Conservation (phyloP, 2,888 invertebrate species). For the Aricia artaxerxes region DNA sequence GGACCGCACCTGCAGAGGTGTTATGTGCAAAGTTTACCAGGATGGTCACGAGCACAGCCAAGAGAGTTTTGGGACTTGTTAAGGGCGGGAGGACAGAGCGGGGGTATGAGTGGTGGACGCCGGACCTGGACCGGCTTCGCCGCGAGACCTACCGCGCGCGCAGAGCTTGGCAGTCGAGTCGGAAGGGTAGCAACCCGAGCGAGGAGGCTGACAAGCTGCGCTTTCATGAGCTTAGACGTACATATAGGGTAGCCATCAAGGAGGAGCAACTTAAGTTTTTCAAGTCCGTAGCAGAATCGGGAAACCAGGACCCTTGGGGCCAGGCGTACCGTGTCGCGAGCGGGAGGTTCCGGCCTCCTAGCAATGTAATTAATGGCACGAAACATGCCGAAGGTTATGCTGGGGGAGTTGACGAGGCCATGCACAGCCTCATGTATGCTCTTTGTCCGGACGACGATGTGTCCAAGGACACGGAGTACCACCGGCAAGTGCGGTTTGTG, state of each 20-base stretch:
- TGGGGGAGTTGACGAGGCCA: no score
- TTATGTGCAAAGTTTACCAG: constrained; percentile 28
- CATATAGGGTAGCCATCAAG: constrained; percentile 35
- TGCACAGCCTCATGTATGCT: no score
- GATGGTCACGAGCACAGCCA: constrained; percentile 28
- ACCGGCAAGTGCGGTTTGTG: no score
- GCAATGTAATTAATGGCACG: neutral
- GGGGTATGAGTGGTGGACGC: no score
- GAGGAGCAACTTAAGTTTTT: constrained; percentile 32
- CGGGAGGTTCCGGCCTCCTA: constrained; percentile 33
- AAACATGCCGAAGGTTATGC: neutral
- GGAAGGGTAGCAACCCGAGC: no score
- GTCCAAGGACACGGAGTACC: no score
- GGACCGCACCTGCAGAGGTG: neutral
- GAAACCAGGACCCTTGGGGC: constrained; percentile 40
- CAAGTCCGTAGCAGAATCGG: constrained; percentile 33
- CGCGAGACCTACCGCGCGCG: neutral
- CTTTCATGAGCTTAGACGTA: neutral
- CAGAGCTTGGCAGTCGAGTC: no score
- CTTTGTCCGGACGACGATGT: no score
- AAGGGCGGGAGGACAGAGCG: no score
- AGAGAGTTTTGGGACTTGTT: no score
- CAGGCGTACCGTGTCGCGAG: constrained; percentile 35
- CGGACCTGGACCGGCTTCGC: constrained; percentile 34
- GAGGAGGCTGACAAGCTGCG: neutral